phyloP scores from a whole-genome alignment of 2,888 invertebrate species.

The Eudasyphora cyanicolor region DNA sequence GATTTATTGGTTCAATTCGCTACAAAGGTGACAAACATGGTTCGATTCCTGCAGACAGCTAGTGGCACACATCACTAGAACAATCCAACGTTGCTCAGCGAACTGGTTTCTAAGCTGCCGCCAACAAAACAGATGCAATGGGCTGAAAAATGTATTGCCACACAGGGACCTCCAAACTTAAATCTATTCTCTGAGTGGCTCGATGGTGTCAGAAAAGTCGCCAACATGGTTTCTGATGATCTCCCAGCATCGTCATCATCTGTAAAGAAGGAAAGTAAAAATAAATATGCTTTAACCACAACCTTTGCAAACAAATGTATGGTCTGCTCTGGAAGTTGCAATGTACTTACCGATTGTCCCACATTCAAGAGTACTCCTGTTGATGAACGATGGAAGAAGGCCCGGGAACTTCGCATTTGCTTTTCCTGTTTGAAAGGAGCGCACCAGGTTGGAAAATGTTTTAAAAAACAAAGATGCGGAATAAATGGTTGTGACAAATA shows the following conservation, averaged over 20 bases:
- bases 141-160: background rate
- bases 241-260: background rate
- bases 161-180: background rate
- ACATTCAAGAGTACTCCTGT: conserved; percentile 8
- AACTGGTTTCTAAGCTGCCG: background rate
- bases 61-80: conserved; percentile 2
- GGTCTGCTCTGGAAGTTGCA: background rate
- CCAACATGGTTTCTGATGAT: conserved; percentile 34
- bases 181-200: conserved; percentile 33
- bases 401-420: conserved; percentile 26
- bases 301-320: background rate
- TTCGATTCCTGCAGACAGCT: background rate
- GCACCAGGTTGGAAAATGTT: conserved; percentile 35
- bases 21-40: conserved; percentile 48
- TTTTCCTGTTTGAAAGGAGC: conserved; percentile 46
- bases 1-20: conserved; percentile 40
- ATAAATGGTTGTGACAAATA: background rate
- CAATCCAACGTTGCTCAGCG: background rate
- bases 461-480: conserved; percentile 25
- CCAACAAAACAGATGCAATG: background rate
- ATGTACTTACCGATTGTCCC: background rate
- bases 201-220: conserved; percentile 5
- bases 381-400: conserved; percentile 40
- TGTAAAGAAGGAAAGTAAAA: background rate
- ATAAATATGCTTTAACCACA: background rate